These are phyloP conservation scores for Ceuthmochares aereus DNA, from an alignment of 2,113 vertebrate genomes.

Conservation along the genomic window DNA sequence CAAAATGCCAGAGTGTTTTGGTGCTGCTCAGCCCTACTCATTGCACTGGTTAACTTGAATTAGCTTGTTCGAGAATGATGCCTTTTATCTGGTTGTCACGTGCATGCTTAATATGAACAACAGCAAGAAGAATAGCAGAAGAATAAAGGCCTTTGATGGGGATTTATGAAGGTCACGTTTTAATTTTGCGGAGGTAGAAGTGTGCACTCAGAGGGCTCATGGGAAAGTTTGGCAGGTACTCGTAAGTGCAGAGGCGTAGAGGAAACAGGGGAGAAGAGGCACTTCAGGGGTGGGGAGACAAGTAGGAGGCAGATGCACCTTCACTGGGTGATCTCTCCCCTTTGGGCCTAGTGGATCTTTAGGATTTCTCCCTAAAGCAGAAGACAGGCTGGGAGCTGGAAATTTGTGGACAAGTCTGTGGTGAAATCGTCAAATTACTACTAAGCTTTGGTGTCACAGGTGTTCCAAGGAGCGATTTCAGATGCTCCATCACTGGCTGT, in stretches of 20 bases:
- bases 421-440: neutral
- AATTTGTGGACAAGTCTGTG: accelerated
- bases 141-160: conserved; percentile 54
- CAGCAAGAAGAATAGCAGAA: conserved; percentile 29
- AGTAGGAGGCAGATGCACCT: neutral
- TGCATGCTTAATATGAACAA: conserved; percentile 8
- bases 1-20: conserved; percentile 19
- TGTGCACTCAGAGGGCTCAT: neutral
- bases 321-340: neutral
- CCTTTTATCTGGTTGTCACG: conserved; percentile 55
- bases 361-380: neutral
- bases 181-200: conserved; percentile 20
- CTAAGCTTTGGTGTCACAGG: neutral
- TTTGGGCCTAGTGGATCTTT: neutral
- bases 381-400: neutral
- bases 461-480: neutral
- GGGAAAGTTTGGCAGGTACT: neutral
- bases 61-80: conserved; percentile 26
- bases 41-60: conserved; percentile 54
- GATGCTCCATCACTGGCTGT: neutral
- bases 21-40: conserved; percentile 11
- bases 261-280: neutral
- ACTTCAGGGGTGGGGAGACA: neutral
- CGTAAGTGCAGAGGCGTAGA: neutral
- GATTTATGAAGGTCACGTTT: conserved; percentile 45